These are phyloP conservation scores for Glaucomys volans DNA, from an alignment of 2,113 vertebrate genomes.

Conservation along the genomic window DNA sequence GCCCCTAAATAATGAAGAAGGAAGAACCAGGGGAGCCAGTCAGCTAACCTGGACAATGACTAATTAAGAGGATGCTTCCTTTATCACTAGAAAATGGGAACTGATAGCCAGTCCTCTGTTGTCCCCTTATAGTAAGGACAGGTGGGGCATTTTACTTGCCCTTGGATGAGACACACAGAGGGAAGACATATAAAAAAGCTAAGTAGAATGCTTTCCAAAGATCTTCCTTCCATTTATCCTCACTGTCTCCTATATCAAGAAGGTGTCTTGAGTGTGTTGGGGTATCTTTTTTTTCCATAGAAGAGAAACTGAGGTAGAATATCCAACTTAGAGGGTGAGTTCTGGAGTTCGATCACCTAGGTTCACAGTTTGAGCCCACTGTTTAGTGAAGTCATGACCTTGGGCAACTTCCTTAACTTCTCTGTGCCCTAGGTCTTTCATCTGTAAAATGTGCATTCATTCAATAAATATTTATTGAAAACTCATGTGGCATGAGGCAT, in stretches of 20 bases:
- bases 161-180: background rate
- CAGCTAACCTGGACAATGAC: background rate
- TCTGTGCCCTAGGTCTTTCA: background rate
- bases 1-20: background rate
- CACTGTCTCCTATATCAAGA: background rate
- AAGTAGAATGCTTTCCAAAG: background rate
- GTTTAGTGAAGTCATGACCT: background rate
- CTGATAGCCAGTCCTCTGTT: background rate
- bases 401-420: background rate
- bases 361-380: background rate
- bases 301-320: background rate
- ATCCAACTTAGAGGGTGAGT: background rate
- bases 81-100: background rate
- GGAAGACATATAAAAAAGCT: background rate
- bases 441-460: background rate
- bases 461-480: background rate
- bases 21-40: background rate
- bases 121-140: background rate
- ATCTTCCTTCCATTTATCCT: background rate
- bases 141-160: background rate
- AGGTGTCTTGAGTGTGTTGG: background rate
- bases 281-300: background rate
- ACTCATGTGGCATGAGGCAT: background rate
- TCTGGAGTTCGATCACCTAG: background rate
- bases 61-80: background rate